Base-by-base conservation (phyloP, 2,797 vertebrate species). In the Macroramphosus scolopax region DNA sequence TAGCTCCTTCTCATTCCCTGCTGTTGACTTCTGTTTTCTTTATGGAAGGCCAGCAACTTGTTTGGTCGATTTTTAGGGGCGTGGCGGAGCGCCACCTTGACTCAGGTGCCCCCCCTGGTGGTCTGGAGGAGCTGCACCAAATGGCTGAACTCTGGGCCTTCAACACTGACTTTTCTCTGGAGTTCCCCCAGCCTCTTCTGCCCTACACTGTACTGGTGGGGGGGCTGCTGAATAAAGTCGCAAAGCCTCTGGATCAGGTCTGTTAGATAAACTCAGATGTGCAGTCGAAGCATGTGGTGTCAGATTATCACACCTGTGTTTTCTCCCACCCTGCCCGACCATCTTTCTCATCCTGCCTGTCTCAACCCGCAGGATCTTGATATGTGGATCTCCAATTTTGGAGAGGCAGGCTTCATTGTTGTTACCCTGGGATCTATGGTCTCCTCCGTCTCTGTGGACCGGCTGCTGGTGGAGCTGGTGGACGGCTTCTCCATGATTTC, bases 141-240 rank as follows among this genome's bases (percentile, higher is more conserved):
- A 83, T 80, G 65, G 77, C 90, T 22, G 89, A 91, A 64, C 63
- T 92, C 8, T 89, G 86, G 86, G 84, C 87, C 38, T 83, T 90
- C 61, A 91, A 91, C 66, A 84, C 78, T 0, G 87, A 92, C 61
- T 89, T 92, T 32, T 87, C 84, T 5, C 62, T 91, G 46, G 89
- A 91, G 20, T 91, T 90, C 63, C 67, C 89, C 0, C 76, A 68
- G 43, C 88, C 88, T 0, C 78, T 92, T 0, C 57, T 87, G 75
- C 89, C 90, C 20, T 87, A 87, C 62, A 83, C 82, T 2, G 72
- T 90, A 22, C 82, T 80, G 54, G 68, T 89, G 39, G 87, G 90
- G 42, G 89, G 87, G 5, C 49, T 91, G 29, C 60, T 90, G 68
- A 79, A 79, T 35, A 88, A 87, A 64, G 72, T 85, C 8, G 38